Percentiles rank a stretch among this genome's conserved stretches.
These are phyloP conservation scores for Zosterops hypoxanthus DNA, from an alignment of 2,113 vertebrate species.

Conservation along the genomic window DNA sequence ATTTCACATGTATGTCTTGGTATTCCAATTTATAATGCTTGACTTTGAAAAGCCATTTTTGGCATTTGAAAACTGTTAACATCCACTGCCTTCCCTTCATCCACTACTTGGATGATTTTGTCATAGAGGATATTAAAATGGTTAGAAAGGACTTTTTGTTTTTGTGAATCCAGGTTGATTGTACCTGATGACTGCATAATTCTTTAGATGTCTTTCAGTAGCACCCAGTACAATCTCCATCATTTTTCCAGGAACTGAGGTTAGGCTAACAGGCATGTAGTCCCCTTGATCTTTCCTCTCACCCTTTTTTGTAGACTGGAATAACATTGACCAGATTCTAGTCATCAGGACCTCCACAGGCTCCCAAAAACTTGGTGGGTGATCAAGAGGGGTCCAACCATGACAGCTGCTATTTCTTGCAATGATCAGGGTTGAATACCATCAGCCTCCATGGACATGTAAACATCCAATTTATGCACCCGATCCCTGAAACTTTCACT, in stretches of 20 bases:
- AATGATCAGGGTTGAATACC: not conserved
- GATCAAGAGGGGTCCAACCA: rapidly evolving
- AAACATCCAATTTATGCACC: not conserved
- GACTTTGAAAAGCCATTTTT: not conserved
- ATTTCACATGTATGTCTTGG: not conserved
- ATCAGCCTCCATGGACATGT: not conserved
- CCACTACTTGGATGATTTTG: not conserved
- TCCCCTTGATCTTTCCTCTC: not conserved
- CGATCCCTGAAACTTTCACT: not conserved
- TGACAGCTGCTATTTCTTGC: not conserved
- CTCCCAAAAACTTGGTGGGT: not conserved
- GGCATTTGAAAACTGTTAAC: not conserved
- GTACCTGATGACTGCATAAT: not conserved
- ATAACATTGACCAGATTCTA: not conserved
- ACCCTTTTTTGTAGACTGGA: not conserved
- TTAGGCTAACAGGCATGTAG: not conserved
- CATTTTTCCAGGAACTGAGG: not conserved
- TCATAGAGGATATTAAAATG: not conserved
- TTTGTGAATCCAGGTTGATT: not conserved
- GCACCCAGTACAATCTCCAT: not conserved
- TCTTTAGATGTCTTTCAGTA: not conserved
- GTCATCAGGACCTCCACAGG: not conserved
- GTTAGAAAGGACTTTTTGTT: not conserved
- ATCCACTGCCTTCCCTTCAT: not conserved
- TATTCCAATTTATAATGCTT: not conserved